These are phyloP conservation scores for Rousettus madagascariensis DNA, from an alignment of 2,797 vertebrate species.

Conservation along the genomic window DNA sequence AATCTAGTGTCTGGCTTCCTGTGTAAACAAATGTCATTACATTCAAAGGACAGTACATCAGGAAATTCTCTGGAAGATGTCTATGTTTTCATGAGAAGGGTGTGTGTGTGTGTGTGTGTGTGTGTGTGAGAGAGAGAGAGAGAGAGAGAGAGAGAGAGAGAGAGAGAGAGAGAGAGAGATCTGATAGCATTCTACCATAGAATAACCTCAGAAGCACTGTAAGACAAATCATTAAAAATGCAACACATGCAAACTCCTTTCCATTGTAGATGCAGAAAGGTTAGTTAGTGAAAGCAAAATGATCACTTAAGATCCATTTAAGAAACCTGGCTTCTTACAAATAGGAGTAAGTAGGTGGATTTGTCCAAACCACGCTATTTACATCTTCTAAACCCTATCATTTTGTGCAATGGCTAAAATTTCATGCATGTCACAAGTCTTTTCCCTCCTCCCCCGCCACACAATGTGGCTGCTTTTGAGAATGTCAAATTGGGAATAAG, in stretches of 20 bases:
- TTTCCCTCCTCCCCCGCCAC: neutral
- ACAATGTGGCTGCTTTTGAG: constrained; percentile 36
- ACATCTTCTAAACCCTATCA: constrained; percentile 45
- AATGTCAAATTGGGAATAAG: constrained; percentile 9
- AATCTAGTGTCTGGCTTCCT: constrained; percentile 54
- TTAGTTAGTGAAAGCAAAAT: neutral
- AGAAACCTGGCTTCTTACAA: constrained; percentile 56
- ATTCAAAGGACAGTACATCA: constrained; percentile 59
- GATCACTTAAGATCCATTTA: constrained; percentile 60
- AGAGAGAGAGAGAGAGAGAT: neutral
- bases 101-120: neutral
- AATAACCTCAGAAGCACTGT: constrained; percentile 56
- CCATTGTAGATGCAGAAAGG: accelerated
- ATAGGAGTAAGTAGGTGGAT: constrained; percentile 57
- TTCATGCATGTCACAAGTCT: constrained; percentile 27
- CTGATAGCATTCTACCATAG: neutral
- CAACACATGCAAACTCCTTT: neutral
- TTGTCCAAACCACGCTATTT: constrained; percentile 58
- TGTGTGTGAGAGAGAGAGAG: neutral
- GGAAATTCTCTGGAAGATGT: constrained; percentile 60
- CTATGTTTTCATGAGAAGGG: neutral
- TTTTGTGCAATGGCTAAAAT: constrained; percentile 56
- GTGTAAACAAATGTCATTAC: constrained; percentile 63
- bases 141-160: too few relatives aligned
- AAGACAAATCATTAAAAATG: constrained; percentile 70